Evolutionary conservation across 2,797 vertebrate species (phyloP).

Genomic region (Euphonia xanthogaster): DNA sequence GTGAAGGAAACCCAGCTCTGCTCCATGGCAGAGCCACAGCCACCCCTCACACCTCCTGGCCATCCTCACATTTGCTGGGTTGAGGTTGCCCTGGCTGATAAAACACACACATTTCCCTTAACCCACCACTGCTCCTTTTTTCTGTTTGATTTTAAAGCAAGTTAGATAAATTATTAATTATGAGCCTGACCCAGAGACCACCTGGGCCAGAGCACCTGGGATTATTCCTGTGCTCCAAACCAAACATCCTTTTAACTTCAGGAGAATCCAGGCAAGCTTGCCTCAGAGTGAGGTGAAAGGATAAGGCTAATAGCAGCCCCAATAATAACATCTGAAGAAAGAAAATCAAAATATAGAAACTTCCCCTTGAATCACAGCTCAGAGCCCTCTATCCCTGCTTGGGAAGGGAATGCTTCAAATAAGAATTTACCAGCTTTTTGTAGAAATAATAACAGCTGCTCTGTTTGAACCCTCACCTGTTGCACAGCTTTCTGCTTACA

Average conservation of each 20-base stretch:
- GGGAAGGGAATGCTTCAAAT: neutral
- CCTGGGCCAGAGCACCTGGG: neutral
- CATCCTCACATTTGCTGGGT: neutral
- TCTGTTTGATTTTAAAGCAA: neutral
- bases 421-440: neutral
- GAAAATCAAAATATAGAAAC: neutral
- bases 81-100: neutral
- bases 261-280: neutral
- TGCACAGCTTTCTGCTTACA: neutral
- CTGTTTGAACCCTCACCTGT: too few species aligned
- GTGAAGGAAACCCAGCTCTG: accelerated
- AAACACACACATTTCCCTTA: neutral
- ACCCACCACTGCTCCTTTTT: neutral
- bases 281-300: neutral
- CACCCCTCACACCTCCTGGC: neutral
- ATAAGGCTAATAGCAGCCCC: accelerated
- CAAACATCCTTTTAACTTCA: neutral
- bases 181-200: neutral
- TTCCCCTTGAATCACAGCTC: neutral
- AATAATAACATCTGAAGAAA: neutral
- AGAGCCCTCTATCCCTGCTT: neutral
- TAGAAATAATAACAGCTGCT: neutral
- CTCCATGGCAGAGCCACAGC: neutral
- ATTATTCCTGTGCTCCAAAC: neutral
- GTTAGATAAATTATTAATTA: neutral